A percentile compares a stretch with the other conserved stretches of the same genome.
Conservation (phyloP, 1,140 invertebrate genomes). For the Potamilus streckersoni region DNA sequence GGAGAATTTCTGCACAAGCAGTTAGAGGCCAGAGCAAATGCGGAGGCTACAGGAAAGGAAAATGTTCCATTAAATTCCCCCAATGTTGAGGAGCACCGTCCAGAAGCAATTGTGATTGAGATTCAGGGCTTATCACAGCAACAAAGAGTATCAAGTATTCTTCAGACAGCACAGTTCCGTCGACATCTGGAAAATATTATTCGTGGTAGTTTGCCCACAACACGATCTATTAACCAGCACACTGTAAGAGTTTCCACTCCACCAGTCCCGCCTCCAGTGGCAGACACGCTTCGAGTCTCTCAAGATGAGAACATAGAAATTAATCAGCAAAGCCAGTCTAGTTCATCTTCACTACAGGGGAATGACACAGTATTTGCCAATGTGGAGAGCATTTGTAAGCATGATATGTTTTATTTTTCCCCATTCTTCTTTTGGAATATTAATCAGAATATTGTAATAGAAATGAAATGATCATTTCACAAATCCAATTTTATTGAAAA, state of each 20-base stretch:
- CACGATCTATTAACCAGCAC: background rate
- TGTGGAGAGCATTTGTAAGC: too few relatives aligned
- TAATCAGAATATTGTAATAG: too few relatives aligned
- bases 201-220: slow-evolving; percentile 41
- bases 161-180: slow-evolving; percentile 48
- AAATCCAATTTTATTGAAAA: too few relatives aligned
- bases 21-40: slow-evolving; percentile 28
- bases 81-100: slow-evolving; percentile 53
- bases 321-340: background rate
- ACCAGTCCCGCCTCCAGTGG: background rate
- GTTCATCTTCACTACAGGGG: too few relatives aligned
- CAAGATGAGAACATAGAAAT: background rate
- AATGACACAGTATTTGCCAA: too few relatives aligned
- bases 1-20: slow-evolving; percentile 52
- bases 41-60: slow-evolving; percentile 31
- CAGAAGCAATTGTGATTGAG: slow-evolving; percentile 57
- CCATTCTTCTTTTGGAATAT: too few relatives aligned
- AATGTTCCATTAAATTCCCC: slow-evolving; percentile 45
- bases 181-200: slow-evolving; percentile 52
- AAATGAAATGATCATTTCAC: too few relatives aligned
- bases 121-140: slow-evolving; percentile 54
- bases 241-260: background rate
- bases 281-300: background rate
- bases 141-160: slow-evolving; percentile 49
- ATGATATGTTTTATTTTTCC: too few relatives aligned